A percentile compares a stretch with the other conserved stretches of the same genome.
Evolutionary conservation across 2,888 invertebrate genomes (phyloP).

Genomic region (Nemotelus pantherinus): DNA sequence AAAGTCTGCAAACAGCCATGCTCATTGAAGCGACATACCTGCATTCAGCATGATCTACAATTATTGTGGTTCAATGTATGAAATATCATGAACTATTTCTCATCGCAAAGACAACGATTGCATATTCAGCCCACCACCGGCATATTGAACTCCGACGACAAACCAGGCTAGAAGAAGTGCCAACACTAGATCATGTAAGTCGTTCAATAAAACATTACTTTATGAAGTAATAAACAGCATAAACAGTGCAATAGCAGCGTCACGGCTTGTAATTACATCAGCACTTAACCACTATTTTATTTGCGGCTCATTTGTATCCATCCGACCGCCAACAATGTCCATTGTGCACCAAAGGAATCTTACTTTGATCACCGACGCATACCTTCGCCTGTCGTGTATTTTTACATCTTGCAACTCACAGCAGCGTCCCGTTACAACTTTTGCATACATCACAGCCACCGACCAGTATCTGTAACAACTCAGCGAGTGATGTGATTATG

Average conservation of each 20-base stretch:
- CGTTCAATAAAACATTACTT: conserved; percentile 31
- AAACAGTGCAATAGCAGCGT: neutral
- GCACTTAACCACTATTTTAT: conserved; percentile 18
- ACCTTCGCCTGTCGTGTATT: neutral
- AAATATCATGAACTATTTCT: conserved; percentile 18
- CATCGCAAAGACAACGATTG: neutral
- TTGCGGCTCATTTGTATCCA: conserved; percentile 19
- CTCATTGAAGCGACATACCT: conserved; percentile 19
- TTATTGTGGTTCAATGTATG: conserved; percentile 14
- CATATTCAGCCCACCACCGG: neutral
- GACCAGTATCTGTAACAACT: neutral
- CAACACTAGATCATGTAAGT: conserved; percentile 31
- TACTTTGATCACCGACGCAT: conserved; percentile 4
- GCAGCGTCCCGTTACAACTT: neutral
- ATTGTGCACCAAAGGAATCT: conserved; percentile 10
- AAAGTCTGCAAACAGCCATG: neutral
- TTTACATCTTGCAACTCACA: conserved; percentile 5
- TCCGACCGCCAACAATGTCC: conserved; percentile 30
- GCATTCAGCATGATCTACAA: neutral
- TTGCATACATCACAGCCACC: conserved; percentile 1
- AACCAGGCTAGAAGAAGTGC: neutral
- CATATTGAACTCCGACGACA: neutral
- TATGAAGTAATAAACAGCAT: conserved; percentile 36
- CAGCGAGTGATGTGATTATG: neutral
- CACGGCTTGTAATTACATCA: conserved; percentile 40